These are phyloP conservation scores for Teleopsis dalmanni DNA, from an alignment of 1,140 invertebrate genomes.

Conservation along the genomic window DNA sequence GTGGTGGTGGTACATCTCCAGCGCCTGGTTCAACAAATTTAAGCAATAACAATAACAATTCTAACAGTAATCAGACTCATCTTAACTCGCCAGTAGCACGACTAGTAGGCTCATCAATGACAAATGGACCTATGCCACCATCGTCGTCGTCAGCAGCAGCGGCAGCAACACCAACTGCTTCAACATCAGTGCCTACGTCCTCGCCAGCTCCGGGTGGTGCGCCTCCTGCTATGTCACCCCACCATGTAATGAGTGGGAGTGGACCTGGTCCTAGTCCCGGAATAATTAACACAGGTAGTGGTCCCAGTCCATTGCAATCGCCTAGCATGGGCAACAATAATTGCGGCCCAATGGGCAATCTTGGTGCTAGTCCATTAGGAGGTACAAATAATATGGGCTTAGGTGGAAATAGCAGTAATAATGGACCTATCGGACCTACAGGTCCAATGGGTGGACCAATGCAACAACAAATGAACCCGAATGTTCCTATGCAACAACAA, in stretches of 20 bases:
- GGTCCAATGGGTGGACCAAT: constrained; percentile 17
- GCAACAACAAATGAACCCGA: constrained; percentile 34
- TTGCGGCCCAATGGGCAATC: constrained; percentile 14
- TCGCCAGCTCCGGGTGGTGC: constrained; percentile 27
- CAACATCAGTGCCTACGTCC: constrained; percentile 42
- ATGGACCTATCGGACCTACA: constrained; percentile 27
- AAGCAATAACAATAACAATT: constrained; percentile 13
- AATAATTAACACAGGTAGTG: constrained; percentile 20
- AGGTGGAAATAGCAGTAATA: constrained; percentile 44
- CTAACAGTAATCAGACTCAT: constrained; percentile 35
- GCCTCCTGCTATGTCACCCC: constrained; percentile 39
- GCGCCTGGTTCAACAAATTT: constrained; percentile 10
- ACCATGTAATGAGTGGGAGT: constrained; percentile 31
- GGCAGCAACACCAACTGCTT: constrained; percentile 19
- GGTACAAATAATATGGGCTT: constrained; percentile 24
- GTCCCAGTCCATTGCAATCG: constrained; percentile 37
- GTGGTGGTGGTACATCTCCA: constrained; percentile 14
- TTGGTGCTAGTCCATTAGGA: constrained; percentile 23
- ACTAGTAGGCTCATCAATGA: constrained; percentile 29
- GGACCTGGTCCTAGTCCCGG: constrained; percentile 14
- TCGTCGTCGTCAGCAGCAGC: constrained; percentile 19
- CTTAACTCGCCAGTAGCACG: constrained; percentile 32
- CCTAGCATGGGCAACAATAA: constrained; percentile 18
- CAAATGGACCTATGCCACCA: constrained; percentile 29
- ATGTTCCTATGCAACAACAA: constrained; percentile 41